These are phyloP conservation scores for Ormyrus pomaceus DNA, from an alignment of 2,888 invertebrate species.

Conservation along the genomic window DNA sequence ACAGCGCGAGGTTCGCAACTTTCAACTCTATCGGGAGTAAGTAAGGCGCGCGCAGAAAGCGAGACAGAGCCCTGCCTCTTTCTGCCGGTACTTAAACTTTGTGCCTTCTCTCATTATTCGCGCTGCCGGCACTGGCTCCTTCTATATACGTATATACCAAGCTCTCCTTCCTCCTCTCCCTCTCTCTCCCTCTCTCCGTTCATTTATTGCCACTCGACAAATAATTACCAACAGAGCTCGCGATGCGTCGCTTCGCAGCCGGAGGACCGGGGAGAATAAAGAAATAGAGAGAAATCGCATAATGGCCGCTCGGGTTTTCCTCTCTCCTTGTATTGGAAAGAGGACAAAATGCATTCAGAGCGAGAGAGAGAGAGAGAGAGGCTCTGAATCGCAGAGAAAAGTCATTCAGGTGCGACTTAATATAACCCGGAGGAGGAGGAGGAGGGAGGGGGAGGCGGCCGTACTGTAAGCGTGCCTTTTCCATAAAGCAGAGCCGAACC, in stretches of 20 bases:
- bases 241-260: constrained; percentile 32
- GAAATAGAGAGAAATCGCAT: constrained; percentile 46
- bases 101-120: constrained; percentile 20
- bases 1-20: constrained; percentile 27
- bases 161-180: constrained; percentile 7
- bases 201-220: constrained; percentile 70
- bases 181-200: constrained; percentile 47
- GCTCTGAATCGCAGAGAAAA: constrained; percentile 61
- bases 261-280: constrained; percentile 22
- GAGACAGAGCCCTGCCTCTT: constrained; percentile 36
- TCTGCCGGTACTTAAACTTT: constrained; percentile 47
- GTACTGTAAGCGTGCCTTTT: constrained; percentile 24
- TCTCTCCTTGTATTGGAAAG: constrained; percentile 35
- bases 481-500: constrained; percentile 8
- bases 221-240: constrained; percentile 67
- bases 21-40: constrained; percentile 28
- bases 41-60: neutral
- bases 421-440: constrained; percentile 56
- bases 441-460: neutral
- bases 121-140: no score
- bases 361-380: neutral
- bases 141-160: no score
- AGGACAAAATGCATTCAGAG: constrained; percentile 63
- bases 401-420: constrained; percentile 68
- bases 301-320: constrained; percentile 25